phyloP scores from a whole-genome alignment of 2,113 vertebrate species.

The Tragulus kanchil region DNA sequence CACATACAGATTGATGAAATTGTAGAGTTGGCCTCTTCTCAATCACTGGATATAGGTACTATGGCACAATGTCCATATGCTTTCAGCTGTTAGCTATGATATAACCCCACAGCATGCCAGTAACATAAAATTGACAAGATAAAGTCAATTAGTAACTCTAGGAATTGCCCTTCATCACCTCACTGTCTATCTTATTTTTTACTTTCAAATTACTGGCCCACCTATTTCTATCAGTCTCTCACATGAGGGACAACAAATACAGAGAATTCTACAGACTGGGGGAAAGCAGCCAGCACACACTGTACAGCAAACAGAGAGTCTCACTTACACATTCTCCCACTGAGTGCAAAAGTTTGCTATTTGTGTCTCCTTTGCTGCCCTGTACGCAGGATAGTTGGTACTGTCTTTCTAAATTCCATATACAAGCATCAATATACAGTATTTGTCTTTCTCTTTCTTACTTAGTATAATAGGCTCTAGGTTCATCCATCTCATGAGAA shows the following conservation, averaged over 20 bases:
- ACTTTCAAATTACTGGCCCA: not conserved
- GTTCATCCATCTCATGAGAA: too few relatives aligned
- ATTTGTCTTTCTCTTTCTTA: too few relatives aligned
- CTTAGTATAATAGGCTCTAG: too few relatives aligned
- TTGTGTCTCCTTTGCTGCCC: too few relatives aligned
- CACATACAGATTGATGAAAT: not conserved
- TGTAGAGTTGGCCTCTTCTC: not conserved
- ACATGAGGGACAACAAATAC: not conserved
- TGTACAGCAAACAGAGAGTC: not conserved
- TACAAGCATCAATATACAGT: too few relatives aligned
- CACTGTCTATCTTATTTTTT: not conserved
- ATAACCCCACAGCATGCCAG: not conserved
- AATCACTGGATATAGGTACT: not conserved
- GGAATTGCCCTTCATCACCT: not conserved
- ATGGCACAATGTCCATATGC: not conserved
- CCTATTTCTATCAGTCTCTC: not conserved
- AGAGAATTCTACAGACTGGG: not conserved
- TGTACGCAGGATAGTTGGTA: too few relatives aligned
- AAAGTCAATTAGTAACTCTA: conserved; percentile 11
- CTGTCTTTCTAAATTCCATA: too few relatives aligned
- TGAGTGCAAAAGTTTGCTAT: too few relatives aligned
- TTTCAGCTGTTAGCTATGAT: not conserved
- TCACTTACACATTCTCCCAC: not conserved
- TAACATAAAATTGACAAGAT: not conserved
- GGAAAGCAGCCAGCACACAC: not conserved